A percentile compares a stretch with the other conserved stretches of the same genome.
Evolutionary conservation across 2,888 invertebrate species (phyloP).

Genomic region (Nymphalis polychloros): DNA sequence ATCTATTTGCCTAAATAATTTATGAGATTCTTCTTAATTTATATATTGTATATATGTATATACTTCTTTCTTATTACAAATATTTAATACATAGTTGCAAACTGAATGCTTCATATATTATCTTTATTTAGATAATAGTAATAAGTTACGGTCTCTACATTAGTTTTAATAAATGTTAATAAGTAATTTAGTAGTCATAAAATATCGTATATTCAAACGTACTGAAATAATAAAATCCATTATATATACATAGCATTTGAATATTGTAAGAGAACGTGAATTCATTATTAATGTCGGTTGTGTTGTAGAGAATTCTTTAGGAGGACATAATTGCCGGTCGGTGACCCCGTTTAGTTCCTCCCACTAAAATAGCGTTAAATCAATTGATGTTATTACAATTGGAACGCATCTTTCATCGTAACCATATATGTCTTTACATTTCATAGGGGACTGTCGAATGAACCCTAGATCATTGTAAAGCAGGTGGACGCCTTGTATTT

Average conservation of each 20-base stretch:
- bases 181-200: conserved; percentile 2
- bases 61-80: not conserved
- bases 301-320: conserved; percentile 63
- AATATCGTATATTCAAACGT: conserved; percentile 3
- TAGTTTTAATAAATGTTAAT: conserved; percentile 7
- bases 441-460: conserved; percentile 51
- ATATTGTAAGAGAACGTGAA: conserved; percentile 41
- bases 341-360: conserved; percentile 76
- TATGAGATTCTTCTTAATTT: conserved; percentile 10
- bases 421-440: conserved; percentile 54
- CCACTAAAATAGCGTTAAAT: conserved; percentile 80
- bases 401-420: conserved; percentile 70
- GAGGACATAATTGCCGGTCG: conserved; percentile 80
- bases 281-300: conserved; percentile 45
- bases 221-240: conserved; percentile 7
- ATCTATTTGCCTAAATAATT: conserved; percentile 52
- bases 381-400: conserved; percentile 81
- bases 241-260: conserved; percentile 27
- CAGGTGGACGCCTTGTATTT: conserved; percentile 48
- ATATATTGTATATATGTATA: not conserved
- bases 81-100: not conserved
- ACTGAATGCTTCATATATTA: not conserved
- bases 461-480: conserved; percentile 40
- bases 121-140: not conserved
- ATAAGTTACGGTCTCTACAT: not conserved